Evolutionary conservation across 2,888 invertebrate species (phyloP), one percentile per base, ranked within the genome.

Genomic region (Dromius quadrimaculatus): DNA sequence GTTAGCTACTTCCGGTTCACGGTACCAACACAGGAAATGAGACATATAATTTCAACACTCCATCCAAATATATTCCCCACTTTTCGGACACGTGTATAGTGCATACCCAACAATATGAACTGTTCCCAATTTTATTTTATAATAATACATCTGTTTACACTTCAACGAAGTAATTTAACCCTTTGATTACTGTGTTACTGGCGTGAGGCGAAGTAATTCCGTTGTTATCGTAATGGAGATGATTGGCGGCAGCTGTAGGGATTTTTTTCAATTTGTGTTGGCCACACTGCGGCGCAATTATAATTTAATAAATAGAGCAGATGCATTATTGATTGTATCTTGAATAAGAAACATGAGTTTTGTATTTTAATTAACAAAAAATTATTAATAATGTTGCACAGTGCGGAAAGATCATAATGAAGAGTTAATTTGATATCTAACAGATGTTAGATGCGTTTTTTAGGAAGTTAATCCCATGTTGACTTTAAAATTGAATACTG

Each of bases 251-350:
- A n/a, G 38, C 3, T 38, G 38, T 38, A 38, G 9, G 13, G 38
- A 11, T 38, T 38, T 38, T n/a, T 38, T n/a, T 38, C 38, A 38
- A 38, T 38, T 38, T 38, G 4, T n/a, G 9, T 38, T 38, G 28
- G 28, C 28, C 28, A 28, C 3, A 28, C 28, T 28, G 28, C 28
- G 28, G 28, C 8, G 28, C 8, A 28, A 28, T 28, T 28, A 28
- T 28, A 28, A 28, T 28, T 28, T 28, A 28, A 28, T 28, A 28
- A 28, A 28, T 28, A 28, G 28, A 28, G 28, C 28, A 28, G 28
- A 3, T 28, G 28, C 4, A 3, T 8, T 3, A 3, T 3, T 5
- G 28, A 28, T 28, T 28, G 28, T 28, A 28, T 28, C 28, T 8
- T 5, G 28, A n/a, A n/a, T n/a, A 5, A 5, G 28, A 8, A 28